Evolutionary conservation across 2,113 vertebrate species (phyloP).

Genomic region (Oryctolagus cuniculus): DNA sequence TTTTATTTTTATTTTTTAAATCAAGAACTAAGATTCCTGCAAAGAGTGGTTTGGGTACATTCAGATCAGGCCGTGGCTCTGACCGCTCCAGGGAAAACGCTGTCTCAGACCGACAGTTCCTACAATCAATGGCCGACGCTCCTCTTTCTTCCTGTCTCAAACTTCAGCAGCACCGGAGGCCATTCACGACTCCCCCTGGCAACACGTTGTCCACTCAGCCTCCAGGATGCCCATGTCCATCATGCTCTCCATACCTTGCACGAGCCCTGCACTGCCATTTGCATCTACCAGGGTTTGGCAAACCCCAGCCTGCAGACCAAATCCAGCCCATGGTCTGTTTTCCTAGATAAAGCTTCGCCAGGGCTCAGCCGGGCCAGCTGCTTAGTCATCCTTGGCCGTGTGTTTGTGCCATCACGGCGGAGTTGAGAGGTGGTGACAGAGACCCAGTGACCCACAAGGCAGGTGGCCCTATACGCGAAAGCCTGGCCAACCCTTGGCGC

Average conservation of each 20-base stretch:
- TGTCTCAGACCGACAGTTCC: background rate
- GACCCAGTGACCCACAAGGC: background rate
- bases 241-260: background rate
- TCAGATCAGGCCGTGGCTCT: background rate
- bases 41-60: background rate
- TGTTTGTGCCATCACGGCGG: background rate
- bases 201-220: background rate
- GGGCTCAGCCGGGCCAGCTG: rapidly evolving
- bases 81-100: background rate
- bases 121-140: background rate
- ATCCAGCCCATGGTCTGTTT: background rate
- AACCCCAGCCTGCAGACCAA: background rate
- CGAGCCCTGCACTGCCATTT: background rate
- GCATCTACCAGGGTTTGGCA: background rate
- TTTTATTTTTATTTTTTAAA: background rate
- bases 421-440: background rate
- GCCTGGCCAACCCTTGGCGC: background rate
- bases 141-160: background rate
- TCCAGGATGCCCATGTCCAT: background rate
- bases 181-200: background rate
- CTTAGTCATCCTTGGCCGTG: background rate
- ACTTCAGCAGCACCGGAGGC: background rate
- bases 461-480: background rate
- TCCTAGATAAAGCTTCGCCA: background rate
- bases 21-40: background rate